phyloP scores from a whole-genome alignment of 2,888 invertebrate genomes.

The Philopedon plagiatum region DNA sequence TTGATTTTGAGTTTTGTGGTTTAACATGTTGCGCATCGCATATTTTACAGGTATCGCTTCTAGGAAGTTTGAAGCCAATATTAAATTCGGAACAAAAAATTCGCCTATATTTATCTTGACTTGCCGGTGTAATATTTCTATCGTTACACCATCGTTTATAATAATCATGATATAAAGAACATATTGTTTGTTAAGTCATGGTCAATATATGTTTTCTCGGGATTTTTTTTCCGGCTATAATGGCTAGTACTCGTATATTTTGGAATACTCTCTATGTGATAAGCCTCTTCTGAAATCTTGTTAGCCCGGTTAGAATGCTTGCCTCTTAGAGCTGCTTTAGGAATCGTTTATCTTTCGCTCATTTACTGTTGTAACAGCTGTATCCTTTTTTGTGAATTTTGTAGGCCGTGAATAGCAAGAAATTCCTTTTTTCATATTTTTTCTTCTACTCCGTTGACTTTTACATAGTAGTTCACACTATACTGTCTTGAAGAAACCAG shows the following conservation, averaged over 20 bases:
- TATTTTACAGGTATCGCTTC: slow-evolving; percentile 4
- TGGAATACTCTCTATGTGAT: slow-evolving; percentile 45
- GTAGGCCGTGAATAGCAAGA: no score
- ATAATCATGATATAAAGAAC: slow-evolving; percentile 7
- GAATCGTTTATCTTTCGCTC: slow-evolving; percentile 31
- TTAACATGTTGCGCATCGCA: background rate
- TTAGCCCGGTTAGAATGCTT: slow-evolving; percentile 43
- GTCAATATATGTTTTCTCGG: slow-evolving; percentile 20
- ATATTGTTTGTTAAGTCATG: slow-evolving; percentile 12
- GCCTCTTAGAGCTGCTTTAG: slow-evolving; percentile 40
- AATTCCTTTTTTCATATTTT: no score
- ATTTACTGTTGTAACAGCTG: slow-evolving; percentile 34
- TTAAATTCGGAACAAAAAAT: slow-evolving; percentile 14
- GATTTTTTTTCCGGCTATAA: slow-evolving; percentile 42
- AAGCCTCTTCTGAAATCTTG: slow-evolving; percentile 23
- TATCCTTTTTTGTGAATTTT: slow-evolving; percentile 1
- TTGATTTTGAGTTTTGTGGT: background rate
- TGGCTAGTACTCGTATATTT: slow-evolving; percentile 49
- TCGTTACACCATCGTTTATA: slow-evolving; percentile 3
- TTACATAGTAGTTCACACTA: no score
- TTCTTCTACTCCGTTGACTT: no score
- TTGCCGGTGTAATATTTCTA: slow-evolving; percentile 14
- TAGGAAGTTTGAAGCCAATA: background rate
- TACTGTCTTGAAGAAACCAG: no score
- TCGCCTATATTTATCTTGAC: slow-evolving; percentile 20